These are phyloP conservation scores for Drosophila arizonae DNA, from an alignment of 1,140 invertebrate genomes.

Conservation along the genomic window DNA sequence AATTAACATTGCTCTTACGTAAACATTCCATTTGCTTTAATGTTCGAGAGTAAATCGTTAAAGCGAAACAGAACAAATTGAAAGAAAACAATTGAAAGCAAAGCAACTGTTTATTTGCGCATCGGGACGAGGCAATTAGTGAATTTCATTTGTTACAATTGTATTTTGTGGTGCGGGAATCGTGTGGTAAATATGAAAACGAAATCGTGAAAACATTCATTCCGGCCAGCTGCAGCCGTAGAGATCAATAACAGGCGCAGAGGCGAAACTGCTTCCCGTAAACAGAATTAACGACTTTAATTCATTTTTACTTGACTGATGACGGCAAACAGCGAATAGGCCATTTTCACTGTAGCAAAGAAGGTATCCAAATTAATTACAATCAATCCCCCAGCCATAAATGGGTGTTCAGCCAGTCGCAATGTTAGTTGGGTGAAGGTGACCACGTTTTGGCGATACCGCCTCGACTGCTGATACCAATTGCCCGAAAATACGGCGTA, in stretches of 20 bases:
- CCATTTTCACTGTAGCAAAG: conserved; percentile 66
- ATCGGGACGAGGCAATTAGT: conserved; percentile 70
- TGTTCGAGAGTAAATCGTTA: conserved; percentile 48
- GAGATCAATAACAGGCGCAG: conserved; percentile 45
- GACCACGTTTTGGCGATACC: conserved; percentile 34
- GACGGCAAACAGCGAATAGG: conserved; percentile 70
- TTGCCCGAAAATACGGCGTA: conserved; percentile 68
- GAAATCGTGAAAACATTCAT: conserved; percentile 16
- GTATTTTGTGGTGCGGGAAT: conserved; percentile 33
- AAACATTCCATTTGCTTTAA: conserved; percentile 67
- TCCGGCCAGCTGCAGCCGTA: conserved; percentile 26
- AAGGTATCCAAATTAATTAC: conserved; percentile 62
- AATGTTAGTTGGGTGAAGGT: conserved; percentile 58
- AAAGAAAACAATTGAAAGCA: conserved; percentile 32
- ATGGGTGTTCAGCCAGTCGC: conserved; percentile 9
- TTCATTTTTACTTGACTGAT: conserved; percentile 49
- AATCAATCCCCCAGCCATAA: conserved; percentile 61
- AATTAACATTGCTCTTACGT: conserved; percentile 30
- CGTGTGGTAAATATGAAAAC: conserved; percentile 24
- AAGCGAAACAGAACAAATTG: conserved; percentile 19
- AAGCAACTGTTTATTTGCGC: conserved; percentile 70
- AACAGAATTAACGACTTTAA: conserved; percentile 28
- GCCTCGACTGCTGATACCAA: conserved; percentile 47
- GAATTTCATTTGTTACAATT: conserved; percentile 67
- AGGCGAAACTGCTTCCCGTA: conserved; percentile 5